Base-by-base conservation (phyloP, 2,888 invertebrate genomes). In the Agrotis exclamationis region DNA sequence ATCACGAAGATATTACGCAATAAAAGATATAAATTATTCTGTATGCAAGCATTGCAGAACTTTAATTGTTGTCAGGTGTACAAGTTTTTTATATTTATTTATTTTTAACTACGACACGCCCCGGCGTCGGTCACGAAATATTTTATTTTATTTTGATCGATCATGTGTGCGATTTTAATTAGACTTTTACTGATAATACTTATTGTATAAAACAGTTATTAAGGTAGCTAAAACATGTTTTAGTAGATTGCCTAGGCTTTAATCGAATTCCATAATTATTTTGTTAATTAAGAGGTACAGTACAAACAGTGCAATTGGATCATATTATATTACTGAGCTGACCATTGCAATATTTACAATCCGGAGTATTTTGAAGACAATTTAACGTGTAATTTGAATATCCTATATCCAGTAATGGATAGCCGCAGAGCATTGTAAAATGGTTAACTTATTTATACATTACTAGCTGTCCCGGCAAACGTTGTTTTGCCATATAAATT, bases 51-150 rank as follows among this genome's bases (percentile, higher is more conserved):
- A 48, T 57, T 74, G 45, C n/a, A 54, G 24, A 24, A 59, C 39
- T 56, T 53, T 63, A 76, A 76, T 81, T 59, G 51, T 51, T 51
- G 81, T 76, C 69, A 68, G 69, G 18, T 68, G 59, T 44, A 59
- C 22, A 62, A 11, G 50, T 39, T 60, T 74, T 74, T 63, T 63
- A 56, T 22, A 53, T 24, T 53, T 20, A 62, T 65, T 62, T n/a
- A 68, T 81, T 24, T 7, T 63, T 76, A 33, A 33, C 54, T 56
- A 56, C 18, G 28, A 33, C 28, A 24, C 54, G 63, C 63, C 63
- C 16, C 45, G 28, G 33, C 33, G 28, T 63, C 24, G 33, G 2
- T 28, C 22, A 13, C 5, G 16, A 39, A 16, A n/a, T 50, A 39
- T 48, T 45, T 24, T n/a, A 57, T 79, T 53, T 44, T 13, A 66